Conservation (phyloP, 2,797 vertebrate genomes). For the Crocidura indochinensis region DNA sequence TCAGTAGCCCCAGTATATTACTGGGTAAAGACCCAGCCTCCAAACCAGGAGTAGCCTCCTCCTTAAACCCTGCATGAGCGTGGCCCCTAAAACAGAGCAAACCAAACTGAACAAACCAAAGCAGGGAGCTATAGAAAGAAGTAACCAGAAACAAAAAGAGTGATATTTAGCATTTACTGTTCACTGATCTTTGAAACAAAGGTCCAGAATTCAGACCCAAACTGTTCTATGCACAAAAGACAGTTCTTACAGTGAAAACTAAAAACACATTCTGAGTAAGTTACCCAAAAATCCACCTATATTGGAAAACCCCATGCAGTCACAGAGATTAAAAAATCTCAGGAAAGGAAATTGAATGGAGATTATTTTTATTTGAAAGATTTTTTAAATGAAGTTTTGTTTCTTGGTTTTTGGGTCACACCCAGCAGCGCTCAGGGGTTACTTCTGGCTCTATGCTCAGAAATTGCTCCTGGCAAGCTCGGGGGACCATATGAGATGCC, state of each 20-base stretch:
- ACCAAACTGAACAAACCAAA: too few species aligned
- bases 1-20: too few species aligned
- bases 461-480: too few species aligned
- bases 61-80: too few species aligned
- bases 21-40: too few species aligned
- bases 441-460: too few species aligned
- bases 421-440: too few species aligned
- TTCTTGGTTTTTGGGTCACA: too few species aligned
- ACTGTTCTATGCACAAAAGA: background rate
- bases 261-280: background rate
- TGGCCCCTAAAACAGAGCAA: too few species aligned
- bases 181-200: conserved; percentile 26
- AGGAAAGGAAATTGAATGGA: background rate
- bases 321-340: background rate
- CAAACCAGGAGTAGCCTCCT: too few species aligned
- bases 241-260: background rate
- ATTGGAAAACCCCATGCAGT: background rate
- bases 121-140: background rate
- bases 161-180: background rate
- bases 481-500: too few species aligned
- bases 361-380: background rate
- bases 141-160: background rate
- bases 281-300: background rate
- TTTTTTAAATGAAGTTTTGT: background rate
- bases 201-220: background rate